These are phyloP conservation scores for Numenius arquata DNA, from an alignment of 2,113 vertebrate species.

Conservation along the genomic window DNA sequence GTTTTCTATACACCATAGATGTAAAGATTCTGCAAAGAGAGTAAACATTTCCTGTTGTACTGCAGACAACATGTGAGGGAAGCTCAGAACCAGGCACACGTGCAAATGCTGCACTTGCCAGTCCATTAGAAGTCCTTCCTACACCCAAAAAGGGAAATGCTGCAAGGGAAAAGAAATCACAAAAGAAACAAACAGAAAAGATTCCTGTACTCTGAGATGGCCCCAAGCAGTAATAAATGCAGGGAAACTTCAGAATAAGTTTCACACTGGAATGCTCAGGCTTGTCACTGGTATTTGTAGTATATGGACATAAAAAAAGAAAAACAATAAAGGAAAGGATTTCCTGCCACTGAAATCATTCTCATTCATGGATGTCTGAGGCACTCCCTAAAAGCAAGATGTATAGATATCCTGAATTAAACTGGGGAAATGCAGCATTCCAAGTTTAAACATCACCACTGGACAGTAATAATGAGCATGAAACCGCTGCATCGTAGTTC, in stretches of 20 bases:
- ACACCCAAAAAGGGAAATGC: not conserved
- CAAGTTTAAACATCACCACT: not conserved
- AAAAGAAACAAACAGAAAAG: not conserved
- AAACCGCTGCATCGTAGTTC: accelerated
- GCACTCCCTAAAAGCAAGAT: not conserved
- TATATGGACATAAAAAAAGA: not conserved
- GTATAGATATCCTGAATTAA: not conserved
- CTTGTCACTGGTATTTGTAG: not conserved
- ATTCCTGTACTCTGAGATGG: not conserved
- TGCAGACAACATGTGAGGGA: not conserved
- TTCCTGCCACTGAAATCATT: not conserved
- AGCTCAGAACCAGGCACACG: not conserved
- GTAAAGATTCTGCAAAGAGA: not conserved
- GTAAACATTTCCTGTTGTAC: not conserved
- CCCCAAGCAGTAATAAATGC: not conserved
- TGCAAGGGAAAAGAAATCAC: not conserved
- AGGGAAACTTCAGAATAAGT: not conserved
- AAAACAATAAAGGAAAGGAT: not conserved
- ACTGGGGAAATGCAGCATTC: not conserved
- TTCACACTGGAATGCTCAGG: not conserved
- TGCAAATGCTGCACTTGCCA: not conserved
- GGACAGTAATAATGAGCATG: not conserved
- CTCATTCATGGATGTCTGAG: not conserved
- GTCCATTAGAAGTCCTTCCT: not conserved
- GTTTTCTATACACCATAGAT: not conserved